These are phyloP conservation scores for Phoebastria nigripes DNA, from an alignment of 2,797 vertebrate species.

Conservation along the genomic window DNA sequence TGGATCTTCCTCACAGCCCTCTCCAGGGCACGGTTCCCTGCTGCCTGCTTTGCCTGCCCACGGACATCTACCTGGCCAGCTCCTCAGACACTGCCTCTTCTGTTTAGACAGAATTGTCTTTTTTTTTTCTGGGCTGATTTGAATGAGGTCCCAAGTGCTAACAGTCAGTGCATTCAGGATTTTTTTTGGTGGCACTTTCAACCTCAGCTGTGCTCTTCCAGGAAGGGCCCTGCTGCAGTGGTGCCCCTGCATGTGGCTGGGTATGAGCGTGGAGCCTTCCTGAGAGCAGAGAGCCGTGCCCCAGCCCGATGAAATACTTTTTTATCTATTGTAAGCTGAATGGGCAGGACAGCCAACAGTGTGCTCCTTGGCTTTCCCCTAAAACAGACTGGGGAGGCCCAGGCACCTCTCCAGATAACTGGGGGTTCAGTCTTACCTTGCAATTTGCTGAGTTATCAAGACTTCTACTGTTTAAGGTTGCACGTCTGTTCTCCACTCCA, in stretches of 20 bases:
- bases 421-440: neutral
- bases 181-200: neutral
- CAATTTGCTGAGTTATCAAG: neutral
- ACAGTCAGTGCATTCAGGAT: neutral
- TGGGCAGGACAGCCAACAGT: neutral
- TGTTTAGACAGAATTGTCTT: neutral
- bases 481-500: neutral
- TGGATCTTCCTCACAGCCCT: neutral
- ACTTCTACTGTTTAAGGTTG: neutral
- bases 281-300: neutral
- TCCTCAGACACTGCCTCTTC: neutral
- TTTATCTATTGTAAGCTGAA: neutral
- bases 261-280: neutral
- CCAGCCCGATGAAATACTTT: neutral
- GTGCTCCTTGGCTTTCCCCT: neutral
- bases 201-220: neutral
- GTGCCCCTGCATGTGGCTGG: neutral
- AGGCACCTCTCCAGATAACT: neutral
- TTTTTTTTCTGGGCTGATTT: neutral
- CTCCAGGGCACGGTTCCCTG: fast-evolving
- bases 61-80: neutral
- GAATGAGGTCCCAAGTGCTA: neutral
- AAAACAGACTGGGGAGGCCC: neutral
- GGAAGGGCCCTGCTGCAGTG: fast-evolving
- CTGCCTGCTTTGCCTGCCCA: neutral